phyloP scores from a whole-genome alignment of 2,888 invertebrate genomes.

The Strigamia maritima region DNA sequence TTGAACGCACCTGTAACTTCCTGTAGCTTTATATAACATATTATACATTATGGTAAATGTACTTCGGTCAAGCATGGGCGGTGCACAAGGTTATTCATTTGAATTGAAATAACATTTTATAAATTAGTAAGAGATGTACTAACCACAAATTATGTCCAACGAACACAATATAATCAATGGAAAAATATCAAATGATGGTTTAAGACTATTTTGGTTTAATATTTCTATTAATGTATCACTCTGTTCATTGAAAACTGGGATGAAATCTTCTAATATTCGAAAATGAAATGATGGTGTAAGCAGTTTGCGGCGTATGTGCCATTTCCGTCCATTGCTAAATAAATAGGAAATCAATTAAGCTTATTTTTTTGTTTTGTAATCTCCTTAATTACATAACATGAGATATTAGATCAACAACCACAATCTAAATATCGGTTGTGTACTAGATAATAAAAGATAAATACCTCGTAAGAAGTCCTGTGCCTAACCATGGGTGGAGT shows the following conservation, averaged over 20 bases:
- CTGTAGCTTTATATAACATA: too few relatives aligned
- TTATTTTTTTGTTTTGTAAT: too few relatives aligned
- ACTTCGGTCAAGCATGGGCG: too few relatives aligned
- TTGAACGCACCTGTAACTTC: too few relatives aligned
- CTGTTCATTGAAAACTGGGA: constrained; percentile 57
- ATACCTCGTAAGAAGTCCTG: constrained; percentile 41
- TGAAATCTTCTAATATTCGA: too few relatives aligned
- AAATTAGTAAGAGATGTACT: constrained; percentile 42
- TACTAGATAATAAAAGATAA: not conserved
- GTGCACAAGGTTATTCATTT: too few relatives aligned
- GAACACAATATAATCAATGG: constrained; percentile 56
- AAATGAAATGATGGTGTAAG: too few relatives aligned
- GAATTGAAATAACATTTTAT: not conserved
- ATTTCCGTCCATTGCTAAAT: too few relatives aligned
- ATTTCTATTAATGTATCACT: constrained; percentile 49
- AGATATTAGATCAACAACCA: not conserved
- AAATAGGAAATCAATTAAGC: too few relatives aligned
- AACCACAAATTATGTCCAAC: constrained; percentile 59
- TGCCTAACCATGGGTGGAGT: constrained; percentile 39
- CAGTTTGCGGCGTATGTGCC: too few relatives aligned
- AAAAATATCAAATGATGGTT: constrained; percentile 52
- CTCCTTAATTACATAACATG: constrained; percentile 44
- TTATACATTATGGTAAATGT: too few relatives aligned
- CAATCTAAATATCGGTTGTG: not conserved
- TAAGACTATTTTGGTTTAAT: constrained; percentile 46